Evolutionary conservation across 2,888 invertebrate species (phyloP), one percentile per base, ranked within the genome.

Genomic region (Microctonus brassicae): DNA sequence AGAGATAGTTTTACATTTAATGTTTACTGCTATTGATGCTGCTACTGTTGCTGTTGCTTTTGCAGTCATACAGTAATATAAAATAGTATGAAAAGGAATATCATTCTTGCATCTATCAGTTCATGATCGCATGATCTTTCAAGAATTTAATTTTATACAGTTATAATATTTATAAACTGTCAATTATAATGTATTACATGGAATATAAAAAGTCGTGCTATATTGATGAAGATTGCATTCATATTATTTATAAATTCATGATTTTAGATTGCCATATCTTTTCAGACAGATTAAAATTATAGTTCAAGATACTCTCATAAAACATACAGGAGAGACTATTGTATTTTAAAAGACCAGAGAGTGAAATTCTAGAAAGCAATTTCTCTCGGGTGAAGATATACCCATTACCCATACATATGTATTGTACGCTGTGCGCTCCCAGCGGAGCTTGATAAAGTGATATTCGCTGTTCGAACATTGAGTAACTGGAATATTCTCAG

Each of bases 401-500:
- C n/a, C n/a, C n/a, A n/a, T n/a, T n/a, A 64, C n/a, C n/a, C 52
- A 63, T 63, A 70, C 52, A 22, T 57, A 26, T 34, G 33, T 26
- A 24, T 17, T 57, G 26, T 57, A 57, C 5, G 29, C 29, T n/a
- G 29, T 29, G n/a, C n/a, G 52, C 24, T 70, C 70, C 70, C 70
- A 26, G 34, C 24, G 65, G 70, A 58, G 60, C 61, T 52, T 34
- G 17, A 42, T 60, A 47, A 47, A 70, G 57, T 65, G 70, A 60
- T 29, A 70, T 70, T 17, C 63, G 58, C 52, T 70, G 70, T 70
- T 64, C 39, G 24, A 6, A 20, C 42, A 70, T 70, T 57, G 64
- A 58, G 67, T 73, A 70, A 62, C 65, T 53, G 53, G 70, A 39
- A 73, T 75, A 67, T 73, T 71, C 72, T 70, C 71, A 33, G 58